Percentiles rank a stretch among this genome's conserved stretches.
These are phyloP conservation scores for Eidolon helvum DNA, from an alignment of 2,113 vertebrate genomes.

Conservation along the genomic window DNA sequence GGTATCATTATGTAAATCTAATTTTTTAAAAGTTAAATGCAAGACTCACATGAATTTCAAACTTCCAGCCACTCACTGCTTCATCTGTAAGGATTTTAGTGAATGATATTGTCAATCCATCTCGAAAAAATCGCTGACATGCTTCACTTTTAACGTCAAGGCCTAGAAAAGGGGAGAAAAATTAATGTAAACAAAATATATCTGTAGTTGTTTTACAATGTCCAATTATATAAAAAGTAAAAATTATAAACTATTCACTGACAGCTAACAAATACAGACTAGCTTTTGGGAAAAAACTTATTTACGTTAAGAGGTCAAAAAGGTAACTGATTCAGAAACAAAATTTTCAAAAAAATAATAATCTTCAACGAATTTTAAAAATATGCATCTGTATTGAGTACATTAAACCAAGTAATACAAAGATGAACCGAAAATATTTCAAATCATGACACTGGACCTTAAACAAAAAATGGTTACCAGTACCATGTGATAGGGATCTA, in stretches of 20 bases:
- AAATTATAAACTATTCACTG: constrained; percentile 4
- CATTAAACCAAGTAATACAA: background rate
- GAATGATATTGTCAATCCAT: constrained; percentile 99
- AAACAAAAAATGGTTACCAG: constrained; percentile 5
- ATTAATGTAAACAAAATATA: constrained; percentile 9
- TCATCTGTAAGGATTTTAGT: constrained; percentile 99
- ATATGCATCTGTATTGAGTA: background rate
- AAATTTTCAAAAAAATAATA: background rate
- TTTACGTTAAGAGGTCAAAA: background rate
- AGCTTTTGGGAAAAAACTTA: background rate
- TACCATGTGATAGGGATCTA: background rate
- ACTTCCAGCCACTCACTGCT: constrained; percentile 99
- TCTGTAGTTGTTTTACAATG: background rate
- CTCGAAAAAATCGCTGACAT: constrained; percentile 99
- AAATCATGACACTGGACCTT: background rate
- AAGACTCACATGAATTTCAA: constrained; percentile 98
- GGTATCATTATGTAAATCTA: background rate
- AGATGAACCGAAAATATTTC: background rate
- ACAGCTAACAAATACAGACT: background rate
- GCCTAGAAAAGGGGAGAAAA: constrained; percentile 83
- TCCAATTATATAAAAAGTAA: background rate
- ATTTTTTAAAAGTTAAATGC: constrained; percentile 14
- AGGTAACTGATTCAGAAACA: background rate
- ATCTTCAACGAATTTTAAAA: background rate
- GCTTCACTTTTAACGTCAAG: constrained; percentile 99